Percentiles rank a stretch among this genome's conserved stretches.
phyloP scores from a whole-genome alignment of 2,888 invertebrate genomes.

The Heteromurus nitidus region DNA sequence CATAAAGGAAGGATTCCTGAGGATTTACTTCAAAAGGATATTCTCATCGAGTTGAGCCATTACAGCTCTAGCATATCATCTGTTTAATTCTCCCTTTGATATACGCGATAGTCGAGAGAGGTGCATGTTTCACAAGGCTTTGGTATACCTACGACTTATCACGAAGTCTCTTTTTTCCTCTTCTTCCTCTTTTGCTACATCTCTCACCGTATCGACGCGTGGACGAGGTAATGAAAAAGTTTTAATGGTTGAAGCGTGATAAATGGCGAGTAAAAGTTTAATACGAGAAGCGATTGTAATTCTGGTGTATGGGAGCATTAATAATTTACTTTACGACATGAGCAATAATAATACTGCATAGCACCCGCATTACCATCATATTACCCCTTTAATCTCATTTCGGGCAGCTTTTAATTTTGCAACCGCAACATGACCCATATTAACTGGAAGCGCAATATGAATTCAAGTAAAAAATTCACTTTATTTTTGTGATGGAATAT shows the following conservation, averaged over 20 bases:
- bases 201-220: background rate
- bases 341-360: conserved; percentile 14
- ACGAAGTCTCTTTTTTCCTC: background rate
- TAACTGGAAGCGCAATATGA: background rate
- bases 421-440: background rate
- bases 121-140: too few relatives aligned
- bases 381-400: background rate
- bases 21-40: too few relatives aligned
- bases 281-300: conserved; percentile 6
- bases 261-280: conserved; percentile 13
- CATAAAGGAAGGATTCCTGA: too few relatives aligned
- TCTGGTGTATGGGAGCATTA: conserved; percentile 37
- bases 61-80: background rate
- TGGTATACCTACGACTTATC: too few relatives aligned
- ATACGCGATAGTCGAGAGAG: too few relatives aligned
- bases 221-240: conserved; percentile 39
- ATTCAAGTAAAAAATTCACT: conserved; percentile 3
- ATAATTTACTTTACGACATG: conserved; percentile 37
- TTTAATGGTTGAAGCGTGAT: conserved; percentile 39
- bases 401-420: background rate
- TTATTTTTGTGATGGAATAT: too few relatives aligned
- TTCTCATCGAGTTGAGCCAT: too few relatives aligned
- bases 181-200: background rate
- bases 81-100: background rate
- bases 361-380: background rate